Evolutionary conservation across 2,797 vertebrate genomes (phyloP), one percentile per base, ranked within the genome.

Genomic region (Miichthys miiuy): DNA sequence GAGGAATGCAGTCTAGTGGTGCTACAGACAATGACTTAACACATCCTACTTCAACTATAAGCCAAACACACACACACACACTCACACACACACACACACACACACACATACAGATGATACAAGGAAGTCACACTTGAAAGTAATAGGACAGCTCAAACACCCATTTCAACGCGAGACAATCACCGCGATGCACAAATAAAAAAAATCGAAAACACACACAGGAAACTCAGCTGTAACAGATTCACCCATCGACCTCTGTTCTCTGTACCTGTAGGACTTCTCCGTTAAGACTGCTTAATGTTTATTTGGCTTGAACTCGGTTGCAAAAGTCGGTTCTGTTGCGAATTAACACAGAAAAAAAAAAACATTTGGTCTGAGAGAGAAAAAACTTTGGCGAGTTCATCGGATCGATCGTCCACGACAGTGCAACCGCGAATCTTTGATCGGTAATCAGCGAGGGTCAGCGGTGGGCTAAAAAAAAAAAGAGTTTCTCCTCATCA

Each of bases 291-390:
- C 89, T 88, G 72, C 5, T 80, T 68, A 50, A 69, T 38, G 60
- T 58, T 63, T 52, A 68, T 76, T 83, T 66, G 80, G 86, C 34
- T 77, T 77, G 38, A 79, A 83, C 16, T 56, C 76, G 20, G 61
- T 42, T 17, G 56, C 64, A 21, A 56, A 79, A 77, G 34, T 66
- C 71, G 46, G 61, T 61, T 80, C 75, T 38, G 78, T 51, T 70
- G 71, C 62, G 48, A 72, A 55, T 78, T 41, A 70, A 64, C 30
- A 70, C 79, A 54, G 60, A 51, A 73, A 65, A 17, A 72, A 67
- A 41, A 61, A 34, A 75, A 86, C 56, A 73, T 93, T 93, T 93
- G 90, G 93, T 95, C 90, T 91, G 56, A 20, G 18, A 47, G 52
- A 63, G 57, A 58, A 77, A 21, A 81, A 60, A 65, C 54, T 74